phyloP scores from a whole-genome alignment of 2,797 vertebrate genomes.

The Anguilla pacifica region DNA sequence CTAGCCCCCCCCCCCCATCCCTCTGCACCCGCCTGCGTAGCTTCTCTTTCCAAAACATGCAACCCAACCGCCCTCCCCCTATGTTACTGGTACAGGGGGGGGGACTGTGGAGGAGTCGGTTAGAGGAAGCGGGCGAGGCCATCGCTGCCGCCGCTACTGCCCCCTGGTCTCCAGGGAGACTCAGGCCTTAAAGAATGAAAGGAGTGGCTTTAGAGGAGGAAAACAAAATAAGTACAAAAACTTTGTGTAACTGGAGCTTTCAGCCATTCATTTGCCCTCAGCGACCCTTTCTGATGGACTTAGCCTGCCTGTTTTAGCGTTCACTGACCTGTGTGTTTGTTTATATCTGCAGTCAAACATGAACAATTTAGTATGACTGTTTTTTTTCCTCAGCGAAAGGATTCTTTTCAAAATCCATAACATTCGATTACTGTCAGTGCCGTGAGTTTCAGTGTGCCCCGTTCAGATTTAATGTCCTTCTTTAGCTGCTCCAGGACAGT shows the following conservation, averaged over 20 bases:
- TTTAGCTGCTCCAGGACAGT: constrained; percentile 33
- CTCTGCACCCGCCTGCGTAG: constrained; percentile 52
- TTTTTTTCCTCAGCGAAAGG: constrained; percentile 26
- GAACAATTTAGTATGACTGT: constrained; percentile 52
- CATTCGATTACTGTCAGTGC: constrained; percentile 37
- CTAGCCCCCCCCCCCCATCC: constrained; percentile 27
- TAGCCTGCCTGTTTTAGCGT: constrained; percentile 46
- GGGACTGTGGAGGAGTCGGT: constrained; percentile 53
- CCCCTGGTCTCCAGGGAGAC: constrained; percentile 52
- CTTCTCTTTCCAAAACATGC: constrained; percentile 65
- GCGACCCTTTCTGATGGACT: constrained; percentile 45
- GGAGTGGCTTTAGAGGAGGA: constrained; percentile 39
- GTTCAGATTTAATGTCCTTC: not conserved
- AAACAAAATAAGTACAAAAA: constrained; percentile 43
- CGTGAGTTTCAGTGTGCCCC: constrained; percentile 9
- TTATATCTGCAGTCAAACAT: constrained; percentile 57
- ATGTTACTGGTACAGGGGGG: constrained; percentile 66
- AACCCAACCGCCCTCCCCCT: constrained; percentile 57
- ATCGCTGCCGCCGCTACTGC: constrained; percentile 51
- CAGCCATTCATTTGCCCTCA: constrained; percentile 48
- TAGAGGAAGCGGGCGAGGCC: not conserved
- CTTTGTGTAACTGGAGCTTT: constrained; percentile 38
- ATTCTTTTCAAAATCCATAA: constrained; percentile 45
- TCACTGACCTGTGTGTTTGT: constrained; percentile 52
- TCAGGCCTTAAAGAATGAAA: constrained; percentile 46